Evolutionary conservation across 2,888 invertebrate species (phyloP), one percentile per base, ranked within the genome.

Genomic region (Tineola bisselliella): DNA sequence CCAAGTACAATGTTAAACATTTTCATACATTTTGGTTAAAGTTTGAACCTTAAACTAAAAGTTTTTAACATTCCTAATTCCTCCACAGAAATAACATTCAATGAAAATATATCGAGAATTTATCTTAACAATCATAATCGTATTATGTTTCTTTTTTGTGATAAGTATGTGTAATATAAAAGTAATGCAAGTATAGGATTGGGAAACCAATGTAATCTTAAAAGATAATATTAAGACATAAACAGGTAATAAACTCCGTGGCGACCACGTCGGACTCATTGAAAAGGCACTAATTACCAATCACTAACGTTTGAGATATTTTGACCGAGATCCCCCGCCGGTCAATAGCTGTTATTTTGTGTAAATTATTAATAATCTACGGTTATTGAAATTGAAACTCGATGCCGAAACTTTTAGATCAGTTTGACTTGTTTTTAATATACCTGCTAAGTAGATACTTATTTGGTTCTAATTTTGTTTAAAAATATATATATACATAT

Each of bases 221-320:
- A 12, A 38, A 38, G 2, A 56, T 54, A 8, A 13, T 56, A 56
- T 56, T 56, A 56, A 56, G 56, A 56, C n/a, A 56, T 56, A 56
- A 56, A 56, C 56, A 30, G 25, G n/a, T 30, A 25, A 56, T 56
- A 56, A 56, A 56, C 25, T 25, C 48, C 15, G 48, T 38, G 15
- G 48, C 15, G 48, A 48, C 15, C 48, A 48, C 48, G 15, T 13
- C 15, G 48, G 15, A 48, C 13, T 48, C 48, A 17, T 48, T 48
- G 48, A 48, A 38, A n/a, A 38, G 38, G 38, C 10, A 38, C 38
- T 38, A 38, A 38, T 38, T 38, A 38, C 38, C 38, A 38, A 38
- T 38, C 38, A n/a, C 38, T 38, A 38, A 12, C 11, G 3, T 38
- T n/a, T 38, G 38, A 38, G 10, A 38, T 38, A 38, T 38, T 38